Conservation (phyloP, 2,113 vertebrate genomes). For the Oncorhynchus kisutch region DNA sequence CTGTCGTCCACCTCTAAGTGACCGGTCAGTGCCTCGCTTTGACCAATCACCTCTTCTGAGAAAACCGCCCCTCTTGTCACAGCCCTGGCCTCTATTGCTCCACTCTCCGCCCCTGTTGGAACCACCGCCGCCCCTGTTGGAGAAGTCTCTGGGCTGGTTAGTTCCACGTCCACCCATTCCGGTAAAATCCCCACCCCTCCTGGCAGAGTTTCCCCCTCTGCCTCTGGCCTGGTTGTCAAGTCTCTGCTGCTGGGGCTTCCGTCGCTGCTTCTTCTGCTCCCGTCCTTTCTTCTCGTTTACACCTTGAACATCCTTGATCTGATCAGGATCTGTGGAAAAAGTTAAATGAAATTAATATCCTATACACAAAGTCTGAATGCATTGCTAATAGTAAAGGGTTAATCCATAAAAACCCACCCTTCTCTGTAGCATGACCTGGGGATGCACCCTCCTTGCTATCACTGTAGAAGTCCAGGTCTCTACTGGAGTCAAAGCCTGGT, state of each 20-base stretch:
- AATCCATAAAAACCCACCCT: not conserved
- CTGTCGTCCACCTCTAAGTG: not conserved
- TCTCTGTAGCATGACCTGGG: not conserved
- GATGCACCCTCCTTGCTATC: conserved; percentile 61
- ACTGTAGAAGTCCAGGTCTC: conserved; percentile 74
- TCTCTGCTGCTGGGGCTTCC: conserved; percentile 1
- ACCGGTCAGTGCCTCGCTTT: not conserved
- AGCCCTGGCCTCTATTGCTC: conserved; percentile 22
- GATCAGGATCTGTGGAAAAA: not conserved
- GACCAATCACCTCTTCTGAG: not conserved
- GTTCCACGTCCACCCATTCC: too few relatives aligned
- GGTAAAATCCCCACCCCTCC: not conserved
- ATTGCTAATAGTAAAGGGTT: not conserved
- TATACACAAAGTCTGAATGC: not conserved
- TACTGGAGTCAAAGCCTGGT: conserved; percentile 69
- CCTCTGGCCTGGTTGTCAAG: not conserved
- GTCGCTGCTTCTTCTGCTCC: not conserved
- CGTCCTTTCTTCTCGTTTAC: not conserved
- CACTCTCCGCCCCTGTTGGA: not conserved
- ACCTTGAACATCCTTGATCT: not conserved
- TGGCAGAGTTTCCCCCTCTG: not conserved
- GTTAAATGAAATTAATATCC: not conserved
- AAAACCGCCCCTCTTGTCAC: not conserved
- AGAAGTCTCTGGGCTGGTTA: not conserved
- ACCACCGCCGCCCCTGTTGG: too few relatives aligned